phyloP scores from a whole-genome alignment of 2,888 invertebrate species.

The Lithophane socia region DNA sequence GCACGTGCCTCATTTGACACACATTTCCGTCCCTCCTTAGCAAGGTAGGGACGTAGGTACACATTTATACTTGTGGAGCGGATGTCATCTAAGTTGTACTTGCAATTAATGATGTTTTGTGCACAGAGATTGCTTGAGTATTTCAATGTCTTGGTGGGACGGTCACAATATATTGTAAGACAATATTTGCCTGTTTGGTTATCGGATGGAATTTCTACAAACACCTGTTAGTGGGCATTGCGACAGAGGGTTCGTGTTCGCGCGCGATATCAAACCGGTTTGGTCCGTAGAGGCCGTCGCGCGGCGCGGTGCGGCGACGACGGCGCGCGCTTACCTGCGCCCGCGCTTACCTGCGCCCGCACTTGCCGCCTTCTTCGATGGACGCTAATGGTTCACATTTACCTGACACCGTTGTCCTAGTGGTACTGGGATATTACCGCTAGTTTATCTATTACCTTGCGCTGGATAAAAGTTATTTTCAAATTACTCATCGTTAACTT shows the following conservation, averaged over 20 bases:
- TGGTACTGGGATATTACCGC: slow-evolving; percentile 78
- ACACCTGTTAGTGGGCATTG: slow-evolving; percentile 84
- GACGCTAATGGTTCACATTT: slow-evolving; percentile 73
- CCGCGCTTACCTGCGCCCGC: slow-evolving; percentile 54
- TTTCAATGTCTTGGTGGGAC: slow-evolving; percentile 18
- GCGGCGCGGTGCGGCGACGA: slow-evolving; percentile 34
- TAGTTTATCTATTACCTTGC: slow-evolving; percentile 60
- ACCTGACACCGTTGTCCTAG: slow-evolving; percentile 84
- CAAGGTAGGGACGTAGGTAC: slow-evolving; percentile 25
- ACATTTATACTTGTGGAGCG: slow-evolving; percentile 33
- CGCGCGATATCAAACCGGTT: slow-evolving; percentile 85
- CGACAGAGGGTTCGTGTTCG: slow-evolving; percentile 80
- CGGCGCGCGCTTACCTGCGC: slow-evolving; percentile 49
- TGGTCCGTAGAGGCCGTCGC: slow-evolving; percentile 58
- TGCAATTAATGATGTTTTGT: slow-evolving; percentile 21
- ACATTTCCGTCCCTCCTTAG: slow-evolving; percentile 75
- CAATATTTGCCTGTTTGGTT: slow-evolving; percentile 69
- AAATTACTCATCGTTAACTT: slow-evolving; percentile 1
- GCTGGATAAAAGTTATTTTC: slow-evolving; percentile 27
- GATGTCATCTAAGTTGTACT: slow-evolving; percentile 43
- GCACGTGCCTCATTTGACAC: slow-evolving; percentile 81
- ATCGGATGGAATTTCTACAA: slow-evolving; percentile 82
- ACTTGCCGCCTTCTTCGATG: slow-evolving; percentile 61
- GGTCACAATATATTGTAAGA: slow-evolving; percentile 63
- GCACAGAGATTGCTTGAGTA: not conserved